phyloP scores from a whole-genome alignment of 2,113 vertebrate species.

The Platysternon megacephalum region DNA sequence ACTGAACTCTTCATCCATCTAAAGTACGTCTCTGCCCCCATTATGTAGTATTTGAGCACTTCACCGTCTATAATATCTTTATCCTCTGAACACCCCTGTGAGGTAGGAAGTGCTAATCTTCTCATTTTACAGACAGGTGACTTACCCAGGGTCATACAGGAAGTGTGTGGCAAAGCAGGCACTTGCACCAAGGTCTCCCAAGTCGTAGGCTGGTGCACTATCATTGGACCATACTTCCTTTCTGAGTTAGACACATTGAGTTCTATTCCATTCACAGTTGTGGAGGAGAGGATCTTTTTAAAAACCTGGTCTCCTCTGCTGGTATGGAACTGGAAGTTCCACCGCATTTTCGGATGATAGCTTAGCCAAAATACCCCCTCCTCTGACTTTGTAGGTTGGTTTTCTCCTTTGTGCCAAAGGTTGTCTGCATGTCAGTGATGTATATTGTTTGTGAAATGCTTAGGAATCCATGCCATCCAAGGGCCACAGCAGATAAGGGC shows the following conservation, averaged over 20 bases:
- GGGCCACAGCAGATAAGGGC: background rate
- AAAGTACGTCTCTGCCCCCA: background rate
- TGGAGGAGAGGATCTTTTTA: background rate
- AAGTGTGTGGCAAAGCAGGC: background rate
- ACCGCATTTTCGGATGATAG: background rate
- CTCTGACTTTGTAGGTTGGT: background rate
- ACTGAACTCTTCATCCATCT: background rate
- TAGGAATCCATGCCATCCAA: conserved; percentile 1
- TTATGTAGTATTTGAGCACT: background rate
- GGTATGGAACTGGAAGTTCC: background rate
- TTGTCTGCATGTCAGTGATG: conserved; percentile 37
- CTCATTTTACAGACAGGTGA: background rate
- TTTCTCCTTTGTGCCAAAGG: background rate
- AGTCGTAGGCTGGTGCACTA: background rate
- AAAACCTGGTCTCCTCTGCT: background rate
- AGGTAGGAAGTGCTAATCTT: background rate
- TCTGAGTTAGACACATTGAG: background rate
- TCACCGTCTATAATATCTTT: background rate
- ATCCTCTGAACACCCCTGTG: background rate
- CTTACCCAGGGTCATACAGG: background rate
- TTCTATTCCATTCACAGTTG: background rate
- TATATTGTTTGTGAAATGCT: conserved; percentile 16
- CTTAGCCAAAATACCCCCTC: background rate
- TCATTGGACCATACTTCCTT: background rate
- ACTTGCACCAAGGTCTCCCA: background rate